Conservation (phyloP, 2,113 vertebrate genomes). For the Peromyscus californicus region DNA sequence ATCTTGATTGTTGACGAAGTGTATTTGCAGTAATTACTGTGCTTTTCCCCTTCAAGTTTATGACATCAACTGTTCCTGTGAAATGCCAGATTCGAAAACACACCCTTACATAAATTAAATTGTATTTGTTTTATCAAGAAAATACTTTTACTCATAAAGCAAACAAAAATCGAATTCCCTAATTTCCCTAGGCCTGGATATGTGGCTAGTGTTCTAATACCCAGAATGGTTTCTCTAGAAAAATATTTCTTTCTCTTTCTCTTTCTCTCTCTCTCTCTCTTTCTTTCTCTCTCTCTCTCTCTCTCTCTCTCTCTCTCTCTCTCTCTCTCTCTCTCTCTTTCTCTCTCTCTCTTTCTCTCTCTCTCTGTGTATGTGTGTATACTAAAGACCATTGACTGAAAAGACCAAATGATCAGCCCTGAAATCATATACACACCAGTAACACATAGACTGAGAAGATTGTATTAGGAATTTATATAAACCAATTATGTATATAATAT, state of each 20-base stretch:
- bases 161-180: constrained; percentile 38
- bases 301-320: no score
- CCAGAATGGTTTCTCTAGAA: neutral
- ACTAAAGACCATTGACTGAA: neutral
- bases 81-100: constrained; percentile 76
- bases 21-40: constrained; percentile 76
- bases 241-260: neutral
- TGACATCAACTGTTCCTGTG: constrained; percentile 70
- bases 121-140: constrained; percentile 51
- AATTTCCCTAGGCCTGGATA: neutral
- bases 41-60: constrained; percentile 66
- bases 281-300: neutral
- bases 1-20: constrained; percentile 73
- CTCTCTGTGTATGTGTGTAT: neutral
- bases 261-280: no score
- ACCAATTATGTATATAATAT: neutral
- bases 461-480: neutral
- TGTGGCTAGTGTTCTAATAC: neutral
- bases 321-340: no score
- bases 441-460: neutral
- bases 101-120: constrained; percentile 63
- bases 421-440: neutral
- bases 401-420: neutral
- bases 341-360: neutral
- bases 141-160: neutral